Evolutionary conservation across 2,113 vertebrate genomes (phyloP).

Genomic region (Chaetorhynchus papuensis): DNA sequence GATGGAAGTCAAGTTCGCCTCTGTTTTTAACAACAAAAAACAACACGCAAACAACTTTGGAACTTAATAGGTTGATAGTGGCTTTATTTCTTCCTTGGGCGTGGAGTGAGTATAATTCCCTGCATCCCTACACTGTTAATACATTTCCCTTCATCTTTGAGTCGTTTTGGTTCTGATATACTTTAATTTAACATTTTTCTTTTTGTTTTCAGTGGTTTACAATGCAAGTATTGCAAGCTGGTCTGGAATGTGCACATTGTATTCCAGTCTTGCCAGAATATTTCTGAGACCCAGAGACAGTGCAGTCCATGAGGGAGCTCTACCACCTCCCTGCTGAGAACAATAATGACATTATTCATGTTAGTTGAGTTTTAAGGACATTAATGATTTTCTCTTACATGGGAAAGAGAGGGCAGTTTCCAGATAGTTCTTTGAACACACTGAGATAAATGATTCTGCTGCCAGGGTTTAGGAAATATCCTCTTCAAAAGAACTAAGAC

Average conservation of each 20-base stretch:
- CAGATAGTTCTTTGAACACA: neutral
- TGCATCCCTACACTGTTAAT: neutral
- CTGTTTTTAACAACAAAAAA: neutral
- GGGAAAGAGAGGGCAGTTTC: neutral
- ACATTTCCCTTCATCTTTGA: neutral
- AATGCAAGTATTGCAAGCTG: slow-evolving; percentile 3
- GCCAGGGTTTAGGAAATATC: neutral
- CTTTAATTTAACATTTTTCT: neutral
- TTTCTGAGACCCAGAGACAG: neutral
- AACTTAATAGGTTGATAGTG: neutral
- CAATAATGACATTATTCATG: neutral
- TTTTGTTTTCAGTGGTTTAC: neutral
- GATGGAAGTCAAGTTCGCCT: neutral
- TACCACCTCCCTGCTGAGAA: neutral
- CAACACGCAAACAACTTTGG: neutral
- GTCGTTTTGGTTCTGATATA: neutral
- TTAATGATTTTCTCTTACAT: neutral
- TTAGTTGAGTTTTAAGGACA: neutral
- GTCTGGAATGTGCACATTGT: slow-evolving; percentile 19
- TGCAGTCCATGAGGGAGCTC: neutral
- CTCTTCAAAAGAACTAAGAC: neutral
- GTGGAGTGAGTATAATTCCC: neutral
- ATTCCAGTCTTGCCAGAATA: neutral
- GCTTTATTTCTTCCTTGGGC: neutral
- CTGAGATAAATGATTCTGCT: rapidly evolving